Conservation (phyloP, 2,888 invertebrate species). For the Zygogramma bicolorata region DNA sequence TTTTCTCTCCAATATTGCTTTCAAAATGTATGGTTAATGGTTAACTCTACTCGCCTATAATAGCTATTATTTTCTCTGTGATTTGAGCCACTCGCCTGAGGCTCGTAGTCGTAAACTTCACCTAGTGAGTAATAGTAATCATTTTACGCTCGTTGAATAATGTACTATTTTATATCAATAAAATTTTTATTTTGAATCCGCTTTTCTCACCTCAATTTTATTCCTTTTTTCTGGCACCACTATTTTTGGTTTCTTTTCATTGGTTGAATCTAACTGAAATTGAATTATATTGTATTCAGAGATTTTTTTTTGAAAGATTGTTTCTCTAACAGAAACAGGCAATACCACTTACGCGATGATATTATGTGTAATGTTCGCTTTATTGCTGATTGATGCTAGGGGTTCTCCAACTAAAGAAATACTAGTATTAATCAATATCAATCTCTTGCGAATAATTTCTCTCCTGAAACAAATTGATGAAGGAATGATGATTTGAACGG, state of each 20-base stretch:
- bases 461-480: not conserved
- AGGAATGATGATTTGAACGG: not conserved
- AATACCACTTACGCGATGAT: not conserved
- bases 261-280: not conserved
- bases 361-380: not conserved
- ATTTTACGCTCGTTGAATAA: too few species aligned
- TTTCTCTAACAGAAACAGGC: not conserved
- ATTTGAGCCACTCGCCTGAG: too few species aligned
- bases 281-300: conserved; percentile 3
- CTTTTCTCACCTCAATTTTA: not conserved
- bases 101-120: too few species aligned
- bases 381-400: not conserved
- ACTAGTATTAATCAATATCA: not conserved
- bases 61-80: too few species aligned
- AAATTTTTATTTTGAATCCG: not conserved
- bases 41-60: too few species aligned
- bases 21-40: too few species aligned
- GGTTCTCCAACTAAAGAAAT: not conserved
- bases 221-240: not conserved
- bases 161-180: conserved; percentile 1
- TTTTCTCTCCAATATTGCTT: too few species aligned
- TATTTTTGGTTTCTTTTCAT: not conserved
- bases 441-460: not conserved
- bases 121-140: too few species aligned
- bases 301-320: not conserved